phyloP scores from a whole-genome alignment of 2,113 vertebrate genomes.

The Ancistrus triradiatus region DNA sequence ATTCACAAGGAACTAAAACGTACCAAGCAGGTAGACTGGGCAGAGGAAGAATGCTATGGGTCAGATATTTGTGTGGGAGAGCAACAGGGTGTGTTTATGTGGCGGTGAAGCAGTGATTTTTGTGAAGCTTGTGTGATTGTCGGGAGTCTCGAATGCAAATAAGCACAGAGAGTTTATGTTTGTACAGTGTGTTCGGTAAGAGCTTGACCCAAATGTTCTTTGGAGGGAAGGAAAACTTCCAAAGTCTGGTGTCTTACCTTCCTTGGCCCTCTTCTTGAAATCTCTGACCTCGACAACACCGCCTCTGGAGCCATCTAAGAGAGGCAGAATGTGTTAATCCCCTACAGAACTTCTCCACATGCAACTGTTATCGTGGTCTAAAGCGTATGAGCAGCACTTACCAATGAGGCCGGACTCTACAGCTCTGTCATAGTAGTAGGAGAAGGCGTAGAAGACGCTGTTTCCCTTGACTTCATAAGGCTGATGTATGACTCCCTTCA shows the following conservation, averaged over 20 bases:
- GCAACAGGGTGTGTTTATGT: conserved; percentile 44
- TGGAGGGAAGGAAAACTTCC: conserved; percentile 29
- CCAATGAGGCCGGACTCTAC: conserved; percentile 87
- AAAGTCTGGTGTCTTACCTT: conserved; percentile 76
- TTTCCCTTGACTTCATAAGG: conserved; percentile 82
- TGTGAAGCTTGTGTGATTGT: conserved; percentile 54
- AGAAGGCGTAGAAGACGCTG: conserved; percentile 93
- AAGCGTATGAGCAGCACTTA: too few relatives aligned
- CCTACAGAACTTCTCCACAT: too few relatives aligned
- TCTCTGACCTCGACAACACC: conserved; percentile 87
- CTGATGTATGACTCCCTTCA: conserved; percentile 87
- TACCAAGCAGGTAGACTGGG: conserved; percentile 29
- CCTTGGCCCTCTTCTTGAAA: conserved; percentile 90
- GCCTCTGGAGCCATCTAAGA: conserved; percentile 81
- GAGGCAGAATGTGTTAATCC: conserved; percentile 25
- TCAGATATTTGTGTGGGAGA: conserved; percentile 43
- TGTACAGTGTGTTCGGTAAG: conserved; percentile 42
- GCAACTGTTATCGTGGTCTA: too few relatives aligned
- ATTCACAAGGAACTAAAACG: conserved; percentile 7
- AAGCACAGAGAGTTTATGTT: conserved; percentile 48
- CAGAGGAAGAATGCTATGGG: conserved; percentile 44
- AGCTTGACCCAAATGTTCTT: conserved; percentile 31
- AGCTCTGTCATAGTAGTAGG: conserved; percentile 93
- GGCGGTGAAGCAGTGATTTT: conserved; percentile 49
- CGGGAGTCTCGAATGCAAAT: conserved; percentile 50